phyloP scores from a whole-genome alignment of 1,140 invertebrate species.

The Caerostris darwini region DNA sequence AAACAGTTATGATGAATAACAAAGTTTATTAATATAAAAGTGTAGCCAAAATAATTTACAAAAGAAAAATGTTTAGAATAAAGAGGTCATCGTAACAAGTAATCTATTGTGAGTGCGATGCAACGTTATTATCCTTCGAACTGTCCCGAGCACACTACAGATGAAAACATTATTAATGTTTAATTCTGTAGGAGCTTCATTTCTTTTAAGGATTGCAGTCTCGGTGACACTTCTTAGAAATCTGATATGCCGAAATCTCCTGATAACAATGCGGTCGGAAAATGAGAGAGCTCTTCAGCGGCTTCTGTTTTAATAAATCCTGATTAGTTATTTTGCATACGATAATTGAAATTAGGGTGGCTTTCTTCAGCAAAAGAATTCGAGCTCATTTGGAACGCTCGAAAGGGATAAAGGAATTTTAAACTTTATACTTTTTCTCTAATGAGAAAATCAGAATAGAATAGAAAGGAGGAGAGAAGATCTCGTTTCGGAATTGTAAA shows the following conservation, averaged over 20 bases:
- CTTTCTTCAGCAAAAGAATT: constrained; percentile 47
- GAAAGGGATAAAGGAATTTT: constrained; percentile 28
- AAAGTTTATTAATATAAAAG: no score
- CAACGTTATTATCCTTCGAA: not conserved
- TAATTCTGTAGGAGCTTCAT: not conserved
- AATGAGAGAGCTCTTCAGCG: constrained; percentile 31
- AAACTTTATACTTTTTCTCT: constrained; percentile 37
- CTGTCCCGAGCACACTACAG: not conserved
- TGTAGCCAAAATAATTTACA: not conserved
- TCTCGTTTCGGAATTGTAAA: not conserved
- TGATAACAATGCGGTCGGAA: constrained; percentile 55
- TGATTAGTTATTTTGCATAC: constrained; percentile 70
- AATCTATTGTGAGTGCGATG: not conserved
- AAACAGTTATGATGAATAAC: no score
- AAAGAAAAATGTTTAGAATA: not conserved
- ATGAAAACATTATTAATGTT: constrained; percentile 18
- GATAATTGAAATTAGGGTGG: constrained; percentile 66
- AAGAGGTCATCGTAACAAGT: not conserved
- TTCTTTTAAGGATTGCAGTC: not conserved
- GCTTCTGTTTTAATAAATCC: constrained; percentile 55
- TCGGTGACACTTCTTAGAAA: constrained; percentile 32
- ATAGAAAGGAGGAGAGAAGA: not conserved
- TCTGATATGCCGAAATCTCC: constrained; percentile 1
- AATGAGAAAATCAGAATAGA: constrained; percentile 6
- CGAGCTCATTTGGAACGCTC: not conserved